Evolutionary conservation across 2,113 vertebrate genomes (phyloP), one percentile per base, ranked within the genome.

Genomic region (Cyanocitta stelleri): DNA sequence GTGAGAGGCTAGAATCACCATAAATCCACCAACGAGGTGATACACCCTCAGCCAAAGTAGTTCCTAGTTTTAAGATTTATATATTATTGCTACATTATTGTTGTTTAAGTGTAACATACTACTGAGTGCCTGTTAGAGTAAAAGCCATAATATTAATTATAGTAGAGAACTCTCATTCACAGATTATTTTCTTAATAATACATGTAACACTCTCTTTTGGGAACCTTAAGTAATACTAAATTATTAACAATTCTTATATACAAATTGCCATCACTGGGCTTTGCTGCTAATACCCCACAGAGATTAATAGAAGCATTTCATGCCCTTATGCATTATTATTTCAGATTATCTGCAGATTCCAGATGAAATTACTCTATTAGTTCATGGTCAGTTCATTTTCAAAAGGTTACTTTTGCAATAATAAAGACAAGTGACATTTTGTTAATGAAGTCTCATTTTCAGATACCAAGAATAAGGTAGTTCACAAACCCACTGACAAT

Each of bases 381-480:
- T 85, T 91, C 43, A 64, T 37, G 71, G 81, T 49, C 85, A 87
- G 74, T 88, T 78, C 90, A 85, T 83, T 93, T 95, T 68, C 3
- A 1, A 96, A 94, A 96, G 90, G 94, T 96, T 94, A 90, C 20
- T 21, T 80, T 73, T 49, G 54, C n/a, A 84, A 44, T 83, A 88
- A 67, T 88, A 80, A 87, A 92, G 56, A 64, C 48, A 74, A 89
- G 77, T 82, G 74, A 91, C 89, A 85, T 95, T 96, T 95, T 89
- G 39, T 61, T 92, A 95, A 94, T 56, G 64, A 92, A 90, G 61
- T 41, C 48, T 67, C 79, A 56, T 87, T 84, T 91, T 82, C 86
- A 87, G 54, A 77, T 44, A 68, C 63, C 16, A 32, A 61, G 54
- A 85, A 79, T 68, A 71, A 21, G 62, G 29, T 41, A 75, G 77